Percentiles rank a stretch among this genome's conserved stretches.
phyloP scores from a whole-genome alignment of 2,888 invertebrate species.

The Thecocarcelia acutangulata region DNA sequence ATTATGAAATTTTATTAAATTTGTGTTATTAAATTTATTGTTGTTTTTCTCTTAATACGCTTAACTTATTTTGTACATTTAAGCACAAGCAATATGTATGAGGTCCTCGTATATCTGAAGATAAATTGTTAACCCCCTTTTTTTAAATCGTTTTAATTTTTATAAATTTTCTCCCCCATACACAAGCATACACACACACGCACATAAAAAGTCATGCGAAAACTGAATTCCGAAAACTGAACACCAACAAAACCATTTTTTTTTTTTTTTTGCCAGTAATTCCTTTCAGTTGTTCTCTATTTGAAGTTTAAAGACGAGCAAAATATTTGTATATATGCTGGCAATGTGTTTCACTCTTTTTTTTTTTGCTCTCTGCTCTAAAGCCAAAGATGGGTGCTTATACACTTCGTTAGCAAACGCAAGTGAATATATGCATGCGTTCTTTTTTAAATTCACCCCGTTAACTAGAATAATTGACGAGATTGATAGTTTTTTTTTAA shows the following conservation, averaged over 20 bases:
- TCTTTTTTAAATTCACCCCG: too few species aligned
- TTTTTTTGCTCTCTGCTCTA: too few species aligned
- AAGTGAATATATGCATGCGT: too few species aligned
- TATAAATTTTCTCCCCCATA: background rate
- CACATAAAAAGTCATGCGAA: conserved; percentile 11
- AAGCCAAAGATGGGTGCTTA: too few species aligned
- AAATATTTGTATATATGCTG: too few species aligned
- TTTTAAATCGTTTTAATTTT: background rate
- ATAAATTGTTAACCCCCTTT: background rate
- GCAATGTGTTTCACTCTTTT: too few species aligned
- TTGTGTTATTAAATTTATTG: conserved; percentile 16
- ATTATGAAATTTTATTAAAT: too few species aligned
- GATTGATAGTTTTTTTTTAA: too few species aligned
- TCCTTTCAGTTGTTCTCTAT: conserved; percentile 5
- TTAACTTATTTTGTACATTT: background rate
- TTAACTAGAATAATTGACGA: too few species aligned
- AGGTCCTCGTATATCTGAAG: too few species aligned
- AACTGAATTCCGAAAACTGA: background rate
- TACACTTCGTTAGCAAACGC: too few species aligned
- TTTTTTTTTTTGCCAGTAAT: conserved; percentile 1
- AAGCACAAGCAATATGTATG: too few species aligned
- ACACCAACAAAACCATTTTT: background rate
- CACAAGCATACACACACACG: background rate
- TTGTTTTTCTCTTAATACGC: conserved; percentile 15
- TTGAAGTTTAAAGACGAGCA: background rate